phyloP scores from a whole-genome alignment of 2,797 vertebrate genomes.

The Cryptoblepharus egeriae region DNA sequence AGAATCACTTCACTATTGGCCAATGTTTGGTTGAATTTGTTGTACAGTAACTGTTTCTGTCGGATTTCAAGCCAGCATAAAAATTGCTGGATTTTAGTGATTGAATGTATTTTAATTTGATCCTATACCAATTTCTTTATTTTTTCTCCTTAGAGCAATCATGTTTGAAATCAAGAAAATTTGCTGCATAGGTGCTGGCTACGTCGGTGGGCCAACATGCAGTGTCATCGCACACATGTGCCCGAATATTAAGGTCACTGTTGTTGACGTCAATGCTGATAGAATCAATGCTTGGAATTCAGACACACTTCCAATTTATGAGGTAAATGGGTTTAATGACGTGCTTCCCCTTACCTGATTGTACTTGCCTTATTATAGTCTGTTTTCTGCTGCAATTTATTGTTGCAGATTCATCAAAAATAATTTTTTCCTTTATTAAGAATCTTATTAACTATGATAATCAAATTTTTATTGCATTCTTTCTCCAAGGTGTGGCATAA shows the following conservation, averaged over 20 bases:
- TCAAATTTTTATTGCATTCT: background rate
- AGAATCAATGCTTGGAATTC: conserved; percentile 98
- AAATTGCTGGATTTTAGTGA: background rate
- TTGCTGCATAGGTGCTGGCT: conserved; percentile 97
- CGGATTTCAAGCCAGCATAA: background rate
- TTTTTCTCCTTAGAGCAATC: conserved; percentile 58
- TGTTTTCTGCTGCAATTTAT: background rate
- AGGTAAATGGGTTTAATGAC: conserved; percentile 79
- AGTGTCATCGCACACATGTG: conserved; percentile 98
- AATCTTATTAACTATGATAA: background rate
- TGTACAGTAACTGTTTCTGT: accelerated
- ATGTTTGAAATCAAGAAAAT: conserved; percentile 98
- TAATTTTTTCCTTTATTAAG: background rate
- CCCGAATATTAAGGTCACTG: conserved; percentile 90
- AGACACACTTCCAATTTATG: conserved; percentile 93
- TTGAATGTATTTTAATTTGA: accelerated
- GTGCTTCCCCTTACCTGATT: background rate
- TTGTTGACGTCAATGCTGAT: conserved; percentile 94
- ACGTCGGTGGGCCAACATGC: conserved; percentile 96
- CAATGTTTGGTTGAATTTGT: no score
- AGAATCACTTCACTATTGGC: background rate
- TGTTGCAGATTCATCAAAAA: background rate
- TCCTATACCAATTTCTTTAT: background rate
- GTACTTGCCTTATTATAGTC: accelerated
- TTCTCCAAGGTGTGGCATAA: background rate